Evolutionary conservation across 2,797 vertebrate species (phyloP), one percentile per base, ranked within the genome.

Genomic region (Sus cebifrons): DNA sequence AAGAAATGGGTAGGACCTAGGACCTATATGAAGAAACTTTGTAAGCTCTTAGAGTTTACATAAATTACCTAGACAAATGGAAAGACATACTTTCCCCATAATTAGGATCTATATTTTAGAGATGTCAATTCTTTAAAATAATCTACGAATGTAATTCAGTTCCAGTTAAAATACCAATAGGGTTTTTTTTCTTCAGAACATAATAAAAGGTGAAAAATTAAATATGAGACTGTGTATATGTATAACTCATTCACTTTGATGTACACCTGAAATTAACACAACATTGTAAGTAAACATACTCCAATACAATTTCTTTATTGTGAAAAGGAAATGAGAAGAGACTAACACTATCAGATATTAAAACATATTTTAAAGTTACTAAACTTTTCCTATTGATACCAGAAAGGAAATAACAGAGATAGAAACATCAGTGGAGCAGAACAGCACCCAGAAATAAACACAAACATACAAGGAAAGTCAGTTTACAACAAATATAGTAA

Each of bases 161-260:
- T 81, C 44, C 16, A 89, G 17, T 79, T 73, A 92, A 88, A 95
- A 79, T 58, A 58, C 14, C 49, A 79, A 27, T 40, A 54, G n/a
- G n/a, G 23, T 27, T 56, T 87, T 75, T 36, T 89, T 60, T 27
- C 88, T 87, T 78, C 67, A 91, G 5, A 91, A 65, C 18, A 54
- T 82, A 70, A 71, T 67, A 58, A 89, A 95, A 95, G 29, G 56
- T 54, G 70, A 90, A 86, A 95, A 87, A 71, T 83, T 83, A 91
- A 87, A 78, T n/a, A 15, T 86, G 75, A 91, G 11, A 87, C 58
- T 49, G 44, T 49, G 44, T 49, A 49, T 49, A 49, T 49, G 44
- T 49, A 10, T 49, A 49, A 49, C 44, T 49, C 6, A 49, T 49
- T 49, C 44, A 49, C 44, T 49, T 49, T 49, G 44, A 6, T 49